Base-by-base conservation (phyloP, 2,113 vertebrate species). In the Tringa solitaria region DNA sequence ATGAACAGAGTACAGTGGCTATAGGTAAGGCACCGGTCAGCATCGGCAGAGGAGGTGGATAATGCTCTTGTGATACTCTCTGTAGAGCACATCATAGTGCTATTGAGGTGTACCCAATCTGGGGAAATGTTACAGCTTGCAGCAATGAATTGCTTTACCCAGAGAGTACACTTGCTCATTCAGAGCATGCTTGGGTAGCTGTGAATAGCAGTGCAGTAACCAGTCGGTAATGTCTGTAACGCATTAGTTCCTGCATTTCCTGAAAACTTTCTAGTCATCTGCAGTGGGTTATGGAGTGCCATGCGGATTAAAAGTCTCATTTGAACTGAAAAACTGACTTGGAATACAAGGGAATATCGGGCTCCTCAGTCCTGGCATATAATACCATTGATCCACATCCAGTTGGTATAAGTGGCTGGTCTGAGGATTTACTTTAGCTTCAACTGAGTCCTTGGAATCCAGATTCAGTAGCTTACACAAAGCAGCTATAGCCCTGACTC, bases 391-490 rank as follows among this genome's bases (percentile, higher is more conserved):
- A 95, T 93, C 92, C 74, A 79, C 57, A 84, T 92, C 94, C 91
- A 95, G 84, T 95, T 95, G 95, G 91, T 95, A 6, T 94, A 95
- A 95, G 91, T 95, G 83, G 53, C 91, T 95, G 89, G 84, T 95
- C 81, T 93, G 61, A 84, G 81, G 69, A 91, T 96, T 97, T 96
- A 87, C 89, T 96, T 97, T 96, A 97, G 91, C 89, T 92, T 93
- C 84, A 89, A 65, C 48, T 95, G 95, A 96, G 84, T 92, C 90
- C 1, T 0, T 92, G 77, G 94, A 95, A 95, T 95, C 95, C 94
- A 96, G 95, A 87, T 95, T 95, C 95, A 95, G 93, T 95, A 89
- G 95, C 92, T 97, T 97, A 97, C 65, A 93, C 94, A 96, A 96
- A 97, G 96, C 89, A 96, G 96, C 95, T 97, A 95, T 95, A 84